Base-by-base conservation (phyloP, 2,113 vertebrate genomes). In the Oreochromis tanganicae region DNA sequence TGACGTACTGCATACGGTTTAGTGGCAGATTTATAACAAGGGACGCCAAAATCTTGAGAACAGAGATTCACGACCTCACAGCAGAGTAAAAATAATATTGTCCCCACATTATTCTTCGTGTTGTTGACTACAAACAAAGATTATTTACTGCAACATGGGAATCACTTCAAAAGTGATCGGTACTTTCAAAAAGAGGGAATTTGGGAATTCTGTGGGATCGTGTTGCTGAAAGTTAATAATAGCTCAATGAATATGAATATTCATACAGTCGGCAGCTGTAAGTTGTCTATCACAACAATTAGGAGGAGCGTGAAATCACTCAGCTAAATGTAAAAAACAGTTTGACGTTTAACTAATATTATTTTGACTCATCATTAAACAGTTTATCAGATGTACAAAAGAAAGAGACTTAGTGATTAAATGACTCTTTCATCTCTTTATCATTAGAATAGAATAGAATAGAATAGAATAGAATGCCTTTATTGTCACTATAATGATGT, bases 81-180 rank as follows among this genome's bases (percentile, higher is more conserved):
- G 27, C 81, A 83, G 78, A 88, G 59, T 19, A 54, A 32, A 83
- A 55, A 27, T 16, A 13, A 16, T n/a, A 7, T 19, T 81, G 50
- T 90, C n/a, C 27, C 84, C 82, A 84, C 85, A 75, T 88, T 34
- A 84, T 75, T 92, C 36, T 38, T 59, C 7, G 6, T 55, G 10
- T 43, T 50, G 34, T 63, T 61, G 61, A 61, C 29, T 54, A 21
- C 4, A 57, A 71, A 9, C 14, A 21, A 17, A 43, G 9, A 80
- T 63, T n/a, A 89, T 85, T 90, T 87, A 86, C 50, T 32, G 71
- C 87, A 59, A 36, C 87, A 36, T 81, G 81, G 71, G 71, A 88
- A 82, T 83, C 6, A 75, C 66, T 56, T 84, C 32, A 85, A 34
- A 52, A 80, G 85, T 50, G 11, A 43, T 38, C 9, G 19, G 54